Evolutionary conservation across 2,888 invertebrate genomes (phyloP), one percentile per base, ranked within the genome.

Genomic region (Eugnorisma glareosa): DNA sequence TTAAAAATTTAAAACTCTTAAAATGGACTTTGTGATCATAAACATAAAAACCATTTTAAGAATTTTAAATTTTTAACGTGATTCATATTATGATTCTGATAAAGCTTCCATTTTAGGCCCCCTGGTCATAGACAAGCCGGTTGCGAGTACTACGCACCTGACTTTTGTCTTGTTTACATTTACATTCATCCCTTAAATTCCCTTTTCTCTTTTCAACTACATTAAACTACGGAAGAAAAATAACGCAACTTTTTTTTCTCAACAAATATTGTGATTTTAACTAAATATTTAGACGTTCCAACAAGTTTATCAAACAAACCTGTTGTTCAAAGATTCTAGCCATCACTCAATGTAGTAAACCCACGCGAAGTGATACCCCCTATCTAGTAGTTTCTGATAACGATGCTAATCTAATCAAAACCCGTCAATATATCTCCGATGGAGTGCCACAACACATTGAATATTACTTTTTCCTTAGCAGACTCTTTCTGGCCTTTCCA

Each of bases 351-450:
- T 54, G 21, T 48, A 68, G 43, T 57, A 40, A 21, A 64, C 67
- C 43, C 40, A 70, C 57, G 18, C 28, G 59, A n/a, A 75, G 40
- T 57, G 81, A 73, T 81, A 75, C 45, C 15, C 1, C 5, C 4
- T 76, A 82, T 82, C 85, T 61, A 21, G 51, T 37, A 13, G 21
- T n/a, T 67, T 31, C 43, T 63, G 77, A 83, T 85, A 82, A 73
- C 21, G 10, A 15, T 57, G 31, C 18, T 68, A 57, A 85, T 86
- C 86, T 87, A 67, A 86, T 86, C 86, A 74, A 59, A 51, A 66
- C 8, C 81, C 59, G 54, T 67, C 71, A 51, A 66, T 77, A 70
- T 64, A 64, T n/a, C 84, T 67, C 37, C 43, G 37, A n/a, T 84
- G 63, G 35, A 77, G 75, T 71, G 74, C 66, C 71, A 73, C 77